Conservation (phyloP, 2,888 invertebrate species). For the Dryobota labecula region DNA sequence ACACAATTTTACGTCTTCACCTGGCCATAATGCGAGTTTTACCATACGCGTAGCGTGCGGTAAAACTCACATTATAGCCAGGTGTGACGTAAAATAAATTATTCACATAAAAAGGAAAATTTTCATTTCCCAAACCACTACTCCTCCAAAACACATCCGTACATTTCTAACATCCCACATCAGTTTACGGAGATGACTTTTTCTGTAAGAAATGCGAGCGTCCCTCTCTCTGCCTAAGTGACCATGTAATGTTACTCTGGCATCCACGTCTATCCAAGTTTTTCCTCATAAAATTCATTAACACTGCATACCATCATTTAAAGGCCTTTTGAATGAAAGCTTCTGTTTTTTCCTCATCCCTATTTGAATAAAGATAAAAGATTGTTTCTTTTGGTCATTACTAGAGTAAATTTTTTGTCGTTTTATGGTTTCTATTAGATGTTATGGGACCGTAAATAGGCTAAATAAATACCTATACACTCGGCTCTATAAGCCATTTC, state of each 20-base stretch:
- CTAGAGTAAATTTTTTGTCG: conserved; percentile 42
- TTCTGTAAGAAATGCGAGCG: conserved; percentile 71
- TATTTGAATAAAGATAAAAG: conserved; percentile 54
- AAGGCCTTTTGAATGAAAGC: conserved; percentile 23
- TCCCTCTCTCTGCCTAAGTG: conserved; percentile 78
- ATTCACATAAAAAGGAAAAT: too few relatives aligned
- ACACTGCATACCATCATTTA: conserved; percentile 55
- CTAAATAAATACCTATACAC: background rate
- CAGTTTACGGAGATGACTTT: conserved; percentile 68
- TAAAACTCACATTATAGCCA: too few relatives aligned
- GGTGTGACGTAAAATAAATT: too few relatives aligned
- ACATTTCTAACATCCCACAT: conserved; percentile 51
- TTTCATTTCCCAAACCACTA: too few relatives aligned
- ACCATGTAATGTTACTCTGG: conserved; percentile 76
- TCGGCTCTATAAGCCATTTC: background rate
- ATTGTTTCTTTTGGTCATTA: conserved; percentile 42
- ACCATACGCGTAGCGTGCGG: too few relatives aligned
- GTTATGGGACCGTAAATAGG: background rate
- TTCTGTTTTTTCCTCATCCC: conserved; percentile 30
- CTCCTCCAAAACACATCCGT: conserved; percentile 22
- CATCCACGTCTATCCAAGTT: conserved; percentile 58
- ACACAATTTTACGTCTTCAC: too few relatives aligned
- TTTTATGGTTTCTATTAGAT: background rate
- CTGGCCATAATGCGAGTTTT: too few relatives aligned
- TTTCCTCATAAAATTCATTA: conserved; percentile 75